Conservation (phyloP, 2,888 invertebrate genomes). For the Amphipoea oculea region DNA sequence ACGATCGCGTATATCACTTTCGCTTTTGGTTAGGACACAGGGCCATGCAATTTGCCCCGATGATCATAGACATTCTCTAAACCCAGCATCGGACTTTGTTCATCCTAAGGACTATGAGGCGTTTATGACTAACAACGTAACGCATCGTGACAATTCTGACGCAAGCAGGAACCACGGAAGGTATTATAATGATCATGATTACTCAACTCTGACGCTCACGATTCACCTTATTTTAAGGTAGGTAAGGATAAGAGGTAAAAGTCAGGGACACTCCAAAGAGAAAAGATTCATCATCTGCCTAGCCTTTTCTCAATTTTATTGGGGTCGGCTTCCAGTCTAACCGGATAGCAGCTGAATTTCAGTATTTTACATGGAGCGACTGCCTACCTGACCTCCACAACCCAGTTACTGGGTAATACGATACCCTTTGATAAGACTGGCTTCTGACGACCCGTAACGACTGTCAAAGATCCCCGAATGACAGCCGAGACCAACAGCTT, state of each 20-base stretch:
- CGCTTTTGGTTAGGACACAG: background rate
- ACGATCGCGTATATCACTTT: background rate
- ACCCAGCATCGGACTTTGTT: conserved; percentile 40
- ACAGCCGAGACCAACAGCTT: no score
- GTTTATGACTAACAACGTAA: conserved; percentile 42
- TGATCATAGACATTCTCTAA: conserved; percentile 38
- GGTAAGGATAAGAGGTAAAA: background rate
- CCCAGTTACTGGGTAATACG: no score
- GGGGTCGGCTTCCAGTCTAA: no score
- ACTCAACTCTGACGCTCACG: conserved; percentile 10
- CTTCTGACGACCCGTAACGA: no score
- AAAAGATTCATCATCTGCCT: background rate
- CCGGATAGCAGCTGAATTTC: no score
- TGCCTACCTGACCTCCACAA: no score
- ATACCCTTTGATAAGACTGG: no score
- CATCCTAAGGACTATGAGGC: conserved; percentile 17
- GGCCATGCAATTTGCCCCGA: conserved; percentile 8
- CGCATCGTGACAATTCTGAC: conserved; percentile 56
- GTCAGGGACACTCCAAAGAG: background rate
- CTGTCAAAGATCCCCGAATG: no score
- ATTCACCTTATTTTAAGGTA: background rate
- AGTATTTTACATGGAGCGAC: no score
- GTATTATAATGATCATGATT: conserved; percentile 9
- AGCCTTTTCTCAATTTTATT: no score
- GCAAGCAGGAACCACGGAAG: conserved; percentile 22